Base-by-base conservation (phyloP, 2,113 vertebrate genomes). In the Parus major region DNA sequence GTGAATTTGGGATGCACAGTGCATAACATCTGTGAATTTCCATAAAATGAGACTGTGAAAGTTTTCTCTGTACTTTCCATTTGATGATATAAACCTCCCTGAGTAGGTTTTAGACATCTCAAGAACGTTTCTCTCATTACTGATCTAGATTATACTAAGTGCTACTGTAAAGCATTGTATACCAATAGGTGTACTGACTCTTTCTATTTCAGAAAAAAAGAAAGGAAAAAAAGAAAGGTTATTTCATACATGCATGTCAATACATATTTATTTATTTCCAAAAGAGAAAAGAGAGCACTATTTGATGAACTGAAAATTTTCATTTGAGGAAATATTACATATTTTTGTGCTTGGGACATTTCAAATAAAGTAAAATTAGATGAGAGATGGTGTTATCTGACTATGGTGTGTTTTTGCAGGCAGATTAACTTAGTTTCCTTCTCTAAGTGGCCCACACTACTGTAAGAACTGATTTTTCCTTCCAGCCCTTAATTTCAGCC, bases 211-310 rank as follows among this genome's bases (percentile, higher is more conserved):
- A 78, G 29, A 59, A 59, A 52, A 63, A 36, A 59, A 29, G 1
- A 21, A 17, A 3, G 12, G 5, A 5, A 13, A n/a, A 23, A 21
- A 11, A 10, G 2, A 11, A 12, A 3, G 1, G 2, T 29, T 52
- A 19, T 72, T 94, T 88, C 21, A 33, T 36, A 29, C 5, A 7
- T 35, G 7, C 5, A 6, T 90, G 5, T 69, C 22, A 52, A 33
- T 14, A 23, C 9, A 10, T 25, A 42, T 24, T 18, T 7, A 31
- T 20, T 25, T 50, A 3, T 57, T 42, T 50, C 21, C 35, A 31
- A 66, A 57, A 66, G 20, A 33, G 22, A 27, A 64, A 27, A 55
- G 22, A 76, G 19, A 10, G 14, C 9, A 50, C 2, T 25, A 25
- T 57, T 50, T 14, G 20, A 31, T 42, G 35, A 59, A 59, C 2